A percentile compares a stretch with the other conserved stretches of the same genome.
Conservation (phyloP, 2,113 vertebrate genomes). For the Erpornis zantholeuca region DNA sequence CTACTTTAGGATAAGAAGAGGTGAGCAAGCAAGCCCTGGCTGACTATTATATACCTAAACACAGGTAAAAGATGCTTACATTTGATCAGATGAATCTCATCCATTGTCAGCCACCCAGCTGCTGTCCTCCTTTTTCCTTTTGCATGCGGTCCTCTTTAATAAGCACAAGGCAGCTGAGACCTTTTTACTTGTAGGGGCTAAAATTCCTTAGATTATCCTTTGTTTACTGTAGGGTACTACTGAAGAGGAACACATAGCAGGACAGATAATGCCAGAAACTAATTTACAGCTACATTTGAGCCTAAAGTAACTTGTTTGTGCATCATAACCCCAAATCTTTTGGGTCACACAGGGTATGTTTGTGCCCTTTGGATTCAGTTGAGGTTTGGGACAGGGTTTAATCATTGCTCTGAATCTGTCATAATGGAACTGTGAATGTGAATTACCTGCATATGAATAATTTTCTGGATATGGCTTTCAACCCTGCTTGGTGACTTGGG, state of each 20-base stretch:
- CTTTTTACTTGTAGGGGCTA: not conserved
- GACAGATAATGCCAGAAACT: not conserved
- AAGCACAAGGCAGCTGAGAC: accelerated
- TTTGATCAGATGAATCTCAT: not conserved
- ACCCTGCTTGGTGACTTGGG: accelerated
- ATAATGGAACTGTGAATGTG: not conserved
- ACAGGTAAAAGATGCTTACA: not conserved
- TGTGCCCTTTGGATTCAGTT: not conserved
- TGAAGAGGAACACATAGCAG: not conserved
- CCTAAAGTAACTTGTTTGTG: not conserved
- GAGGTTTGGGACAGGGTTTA: not conserved
- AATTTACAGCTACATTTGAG: not conserved
- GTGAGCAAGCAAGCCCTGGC: not conserved
- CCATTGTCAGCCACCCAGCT: not conserved
- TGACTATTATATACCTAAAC: not conserved
- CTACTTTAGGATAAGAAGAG: not conserved
- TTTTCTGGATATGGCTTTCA: not conserved
- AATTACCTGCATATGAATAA: not conserved
- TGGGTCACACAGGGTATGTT: not conserved
- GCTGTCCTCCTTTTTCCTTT: not conserved
- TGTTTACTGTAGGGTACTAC: not conserved
- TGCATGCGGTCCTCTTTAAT: not conserved
- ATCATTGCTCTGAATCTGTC: not conserved
- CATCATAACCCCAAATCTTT: not conserved
- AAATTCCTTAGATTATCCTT: not conserved